Conservation (phyloP, 2,797 vertebrate genomes). For the Xiphorhynchus erythropygius region DNA sequence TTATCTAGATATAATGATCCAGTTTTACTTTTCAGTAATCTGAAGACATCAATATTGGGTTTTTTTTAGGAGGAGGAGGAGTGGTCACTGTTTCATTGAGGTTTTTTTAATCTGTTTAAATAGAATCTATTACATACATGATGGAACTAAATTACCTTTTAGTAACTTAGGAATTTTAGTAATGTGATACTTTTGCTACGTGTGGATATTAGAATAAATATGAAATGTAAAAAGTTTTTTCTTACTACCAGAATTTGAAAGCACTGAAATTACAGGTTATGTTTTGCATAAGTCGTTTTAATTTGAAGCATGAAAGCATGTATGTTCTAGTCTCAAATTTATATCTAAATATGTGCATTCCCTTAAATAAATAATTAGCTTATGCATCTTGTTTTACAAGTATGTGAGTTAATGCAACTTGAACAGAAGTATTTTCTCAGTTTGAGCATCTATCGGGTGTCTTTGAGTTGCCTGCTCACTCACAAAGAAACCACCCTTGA, state of each 20-base stretch:
- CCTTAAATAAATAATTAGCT: neutral
- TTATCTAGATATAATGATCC: neutral
- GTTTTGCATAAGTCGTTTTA: neutral
- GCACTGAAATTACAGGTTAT: neutral
- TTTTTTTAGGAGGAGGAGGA: neutral
- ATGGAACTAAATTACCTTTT: neutral
- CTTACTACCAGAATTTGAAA: neutral
- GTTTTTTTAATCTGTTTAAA: neutral
- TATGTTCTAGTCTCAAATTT: neutral
- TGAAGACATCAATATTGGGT: neutral
- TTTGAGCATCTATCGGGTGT: neutral
- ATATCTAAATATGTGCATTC: neutral
- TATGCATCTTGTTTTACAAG: neutral
- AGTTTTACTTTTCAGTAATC: neutral
- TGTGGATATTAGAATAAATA: neutral
- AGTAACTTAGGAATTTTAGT: neutral
- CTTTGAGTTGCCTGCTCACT: neutral
- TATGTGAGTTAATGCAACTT: neutral
- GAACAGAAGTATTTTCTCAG: neutral
- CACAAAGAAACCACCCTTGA: neutral
- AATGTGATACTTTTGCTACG: neutral
- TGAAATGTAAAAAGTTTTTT: neutral
- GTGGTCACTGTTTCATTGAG: neutral
- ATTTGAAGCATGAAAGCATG: neutral
- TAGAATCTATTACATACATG: neutral